A percentile compares a stretch with the other conserved stretches of the same genome.
Evolutionary conservation across 2,888 invertebrate genomes (phyloP).

Genomic region (Oegoconia quadripuncta): DNA sequence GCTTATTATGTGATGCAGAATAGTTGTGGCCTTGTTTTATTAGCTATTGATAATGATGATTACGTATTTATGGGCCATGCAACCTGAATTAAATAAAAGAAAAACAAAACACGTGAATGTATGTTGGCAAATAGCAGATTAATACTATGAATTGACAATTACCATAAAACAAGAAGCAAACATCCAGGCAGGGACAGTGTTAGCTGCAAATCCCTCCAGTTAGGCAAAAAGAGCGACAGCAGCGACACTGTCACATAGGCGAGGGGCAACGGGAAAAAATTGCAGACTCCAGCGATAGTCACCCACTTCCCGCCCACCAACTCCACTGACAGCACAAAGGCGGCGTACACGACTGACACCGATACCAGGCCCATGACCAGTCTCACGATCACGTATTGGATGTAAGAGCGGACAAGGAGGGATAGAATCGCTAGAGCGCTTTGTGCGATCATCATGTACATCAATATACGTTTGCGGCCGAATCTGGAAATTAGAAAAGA

Average conservation of each 20-base stretch:
- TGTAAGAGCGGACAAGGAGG: constrained; percentile 84
- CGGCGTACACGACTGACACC: constrained; percentile 90
- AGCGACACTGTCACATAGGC: constrained; percentile 87
- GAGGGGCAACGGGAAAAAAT: constrained; percentile 87
- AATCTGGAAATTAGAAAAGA: constrained; percentile 69
- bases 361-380: constrained; percentile 86
- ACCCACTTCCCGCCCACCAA: constrained; percentile 89
- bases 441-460: constrained; percentile 84
- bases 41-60: too few species aligned
- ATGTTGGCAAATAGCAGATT: too few species aligned
- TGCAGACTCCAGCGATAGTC: constrained; percentile 88
- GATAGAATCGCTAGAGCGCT: constrained; percentile 83
- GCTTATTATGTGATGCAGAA: too few species aligned
- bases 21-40: too few species aligned
- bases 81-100: too few species aligned
- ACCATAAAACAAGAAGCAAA: constrained; percentile 83
- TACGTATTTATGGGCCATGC: too few species aligned
- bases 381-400: constrained; percentile 84
- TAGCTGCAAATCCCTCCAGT: constrained; percentile 86
- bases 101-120: too few species aligned
- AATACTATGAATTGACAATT: constrained; percentile 29
- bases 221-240: constrained; percentile 83
- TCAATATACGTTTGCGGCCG: constrained; percentile 87
- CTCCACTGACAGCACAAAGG: constrained; percentile 88
- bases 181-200: constrained; percentile 86